These are phyloP conservation scores for Mohoua ochrocephala DNA, from an alignment of 2,113 vertebrate species.

Conservation along the genomic window DNA sequence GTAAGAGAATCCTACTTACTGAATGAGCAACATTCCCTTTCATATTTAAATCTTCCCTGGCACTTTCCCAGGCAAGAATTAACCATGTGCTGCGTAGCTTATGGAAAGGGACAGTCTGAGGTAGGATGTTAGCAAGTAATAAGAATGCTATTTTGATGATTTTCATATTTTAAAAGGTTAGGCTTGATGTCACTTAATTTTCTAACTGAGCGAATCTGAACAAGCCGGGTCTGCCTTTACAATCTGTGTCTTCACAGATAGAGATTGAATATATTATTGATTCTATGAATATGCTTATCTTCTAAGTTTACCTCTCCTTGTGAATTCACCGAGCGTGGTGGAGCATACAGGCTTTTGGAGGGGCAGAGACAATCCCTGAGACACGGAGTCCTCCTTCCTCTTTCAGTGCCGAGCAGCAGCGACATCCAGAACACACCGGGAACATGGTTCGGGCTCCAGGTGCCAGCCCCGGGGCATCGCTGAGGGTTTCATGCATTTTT, in stretches of 20 bases:
- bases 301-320: background rate
- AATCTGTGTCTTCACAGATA: background rate
- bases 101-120: background rate
- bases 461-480: background rate
- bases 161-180: slow-evolving; percentile 26
- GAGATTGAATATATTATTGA: background rate
- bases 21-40: background rate
- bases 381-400: background rate
- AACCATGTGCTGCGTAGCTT: background rate
- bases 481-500: background rate
- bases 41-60: background rate
- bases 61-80: background rate
- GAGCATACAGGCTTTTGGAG: background rate
- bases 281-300: slow-evolving; percentile 18
- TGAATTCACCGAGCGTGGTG: background rate
- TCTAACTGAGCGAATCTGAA: slow-evolving; percentile 44
- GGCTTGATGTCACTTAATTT: slow-evolving; percentile 46
- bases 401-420: background rate
- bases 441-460: background rate
- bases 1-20: background rate
- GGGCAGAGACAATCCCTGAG: background rate
- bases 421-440: background rate
- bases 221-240: slow-evolving; percentile 14
- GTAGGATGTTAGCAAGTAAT: background rate
- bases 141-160: background rate